These are phyloP conservation scores for Lonchura striata DNA, from an alignment of 2,113 vertebrate species.

Conservation along the genomic window DNA sequence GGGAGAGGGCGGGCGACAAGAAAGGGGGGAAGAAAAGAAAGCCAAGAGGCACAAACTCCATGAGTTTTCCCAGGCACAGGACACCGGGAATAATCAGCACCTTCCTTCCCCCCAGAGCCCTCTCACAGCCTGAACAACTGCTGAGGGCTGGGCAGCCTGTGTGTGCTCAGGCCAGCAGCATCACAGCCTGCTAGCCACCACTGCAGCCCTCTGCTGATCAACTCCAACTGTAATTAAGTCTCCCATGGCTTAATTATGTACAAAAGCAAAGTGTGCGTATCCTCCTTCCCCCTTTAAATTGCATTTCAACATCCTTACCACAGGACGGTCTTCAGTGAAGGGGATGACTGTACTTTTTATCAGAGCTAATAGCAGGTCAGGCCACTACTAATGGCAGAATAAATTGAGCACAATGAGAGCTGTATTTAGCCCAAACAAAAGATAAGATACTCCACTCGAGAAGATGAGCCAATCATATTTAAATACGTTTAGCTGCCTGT, in stretches of 20 bases:
- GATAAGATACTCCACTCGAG: background rate
- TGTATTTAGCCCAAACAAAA: background rate
- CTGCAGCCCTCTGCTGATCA: background rate
- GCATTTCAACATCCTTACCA: background rate
- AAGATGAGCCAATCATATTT: background rate
- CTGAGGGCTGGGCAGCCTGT: background rate
- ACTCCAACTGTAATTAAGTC: background rate
- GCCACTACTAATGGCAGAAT: background rate
- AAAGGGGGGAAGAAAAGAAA: background rate
- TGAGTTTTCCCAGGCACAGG: conserved; percentile 37
- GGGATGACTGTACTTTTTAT: background rate
- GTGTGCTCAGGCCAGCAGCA: background rate
- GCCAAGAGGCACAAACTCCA: background rate
- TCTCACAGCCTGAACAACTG: background rate
- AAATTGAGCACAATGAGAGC: conserved; percentile 5
- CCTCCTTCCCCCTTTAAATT: background rate
- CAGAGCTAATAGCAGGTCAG: conserved; percentile 1
- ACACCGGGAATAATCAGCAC: background rate
- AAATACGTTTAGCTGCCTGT: background rate
- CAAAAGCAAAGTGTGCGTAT: background rate
- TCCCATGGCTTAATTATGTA: background rate
- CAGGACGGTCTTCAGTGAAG: background rate
- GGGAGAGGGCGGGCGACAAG: background rate
- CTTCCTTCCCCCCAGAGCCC: conserved; percentile 1
- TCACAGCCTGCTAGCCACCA: background rate